Conservation (phyloP, 2,113 vertebrate genomes). For the Trichomycterus rosablanca region DNA sequence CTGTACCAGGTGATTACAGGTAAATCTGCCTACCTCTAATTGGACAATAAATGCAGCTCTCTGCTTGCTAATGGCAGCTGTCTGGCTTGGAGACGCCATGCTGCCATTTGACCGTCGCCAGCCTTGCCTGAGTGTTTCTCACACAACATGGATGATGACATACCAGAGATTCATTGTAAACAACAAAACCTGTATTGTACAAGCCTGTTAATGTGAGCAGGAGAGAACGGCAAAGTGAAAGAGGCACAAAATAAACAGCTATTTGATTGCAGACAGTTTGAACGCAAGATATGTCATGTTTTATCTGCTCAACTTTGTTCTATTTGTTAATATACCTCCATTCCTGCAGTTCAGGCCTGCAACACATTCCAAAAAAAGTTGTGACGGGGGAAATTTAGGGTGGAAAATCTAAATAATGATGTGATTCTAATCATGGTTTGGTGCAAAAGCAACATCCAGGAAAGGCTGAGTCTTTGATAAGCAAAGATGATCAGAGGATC, state of each 20-base stretch:
- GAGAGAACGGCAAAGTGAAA: no score
- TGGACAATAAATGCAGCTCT: conserved; percentile 92
- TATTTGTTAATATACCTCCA: no score
- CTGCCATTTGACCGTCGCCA: conserved; percentile 91
- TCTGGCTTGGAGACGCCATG: conserved; percentile 83
- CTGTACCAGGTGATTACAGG: conserved; percentile 93
- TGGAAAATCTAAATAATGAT: no score
- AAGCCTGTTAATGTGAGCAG: no score
- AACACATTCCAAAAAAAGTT: no score
- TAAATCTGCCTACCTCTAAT: conserved; percentile 87
- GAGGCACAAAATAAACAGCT: background rate
- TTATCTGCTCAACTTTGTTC: background rate
- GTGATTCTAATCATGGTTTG: no score
- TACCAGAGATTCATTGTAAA: background rate
- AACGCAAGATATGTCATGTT: background rate
- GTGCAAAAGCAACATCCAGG: no score
- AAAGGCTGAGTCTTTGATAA: no score
- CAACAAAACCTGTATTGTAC: conserved; percentile 23
- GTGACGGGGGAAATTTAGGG: no score
- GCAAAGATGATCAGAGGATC: no score
- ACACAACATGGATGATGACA: conserved; percentile 10
- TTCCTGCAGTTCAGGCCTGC: no score
- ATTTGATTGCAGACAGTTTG: no score
- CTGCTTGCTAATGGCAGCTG: conserved; percentile 84
- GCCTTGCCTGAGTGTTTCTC: conserved; percentile 32